Conservation (phyloP, 1,140 invertebrate genomes). For the Atta cephalotes region DNA sequence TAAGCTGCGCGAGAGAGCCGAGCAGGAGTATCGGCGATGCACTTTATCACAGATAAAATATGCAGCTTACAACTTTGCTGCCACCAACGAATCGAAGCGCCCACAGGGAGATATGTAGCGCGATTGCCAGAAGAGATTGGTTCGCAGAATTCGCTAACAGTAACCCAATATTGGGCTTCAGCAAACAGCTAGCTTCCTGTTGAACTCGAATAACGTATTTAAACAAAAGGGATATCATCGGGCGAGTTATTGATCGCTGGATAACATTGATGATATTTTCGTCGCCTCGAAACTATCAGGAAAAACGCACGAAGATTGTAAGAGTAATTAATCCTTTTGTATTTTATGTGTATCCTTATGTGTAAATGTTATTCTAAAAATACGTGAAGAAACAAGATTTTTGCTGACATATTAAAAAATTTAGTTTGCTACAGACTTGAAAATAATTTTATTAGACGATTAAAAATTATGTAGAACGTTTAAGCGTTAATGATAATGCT, state of each 20-base stretch:
- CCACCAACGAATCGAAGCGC: conserved; percentile 52
- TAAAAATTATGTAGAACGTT: too few relatives aligned
- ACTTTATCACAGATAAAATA: conserved; percentile 74
- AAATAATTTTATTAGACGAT: too few relatives aligned
- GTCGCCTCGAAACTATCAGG: background rate
- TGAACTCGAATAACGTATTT: conserved; percentile 58
- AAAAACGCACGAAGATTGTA: background rate
- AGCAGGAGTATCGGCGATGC: conserved; percentile 45
- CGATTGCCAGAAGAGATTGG: conserved; percentile 60
- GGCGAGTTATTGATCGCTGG: conserved; percentile 2
- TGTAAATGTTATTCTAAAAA: background rate
- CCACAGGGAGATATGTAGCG: conserved; percentile 64
- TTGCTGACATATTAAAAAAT: too few relatives aligned
- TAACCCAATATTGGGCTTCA: conserved; percentile 57
- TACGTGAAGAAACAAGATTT: too few relatives aligned
- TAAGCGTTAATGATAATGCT: too few relatives aligned
- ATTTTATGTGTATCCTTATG: too few relatives aligned
- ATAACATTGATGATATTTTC: conserved; percentile 40
- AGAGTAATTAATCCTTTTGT: background rate
- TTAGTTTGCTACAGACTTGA: too few relatives aligned
- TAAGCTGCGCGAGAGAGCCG: conserved; percentile 38
- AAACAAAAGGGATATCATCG: conserved; percentile 45
- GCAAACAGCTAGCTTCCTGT: conserved; percentile 45
- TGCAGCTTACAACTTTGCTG: conserved; percentile 69
- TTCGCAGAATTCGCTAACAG: conserved; percentile 38